Conservation (phyloP, 2,113 vertebrate genomes). For the Cyphomyrus discorhynchus region DNA sequence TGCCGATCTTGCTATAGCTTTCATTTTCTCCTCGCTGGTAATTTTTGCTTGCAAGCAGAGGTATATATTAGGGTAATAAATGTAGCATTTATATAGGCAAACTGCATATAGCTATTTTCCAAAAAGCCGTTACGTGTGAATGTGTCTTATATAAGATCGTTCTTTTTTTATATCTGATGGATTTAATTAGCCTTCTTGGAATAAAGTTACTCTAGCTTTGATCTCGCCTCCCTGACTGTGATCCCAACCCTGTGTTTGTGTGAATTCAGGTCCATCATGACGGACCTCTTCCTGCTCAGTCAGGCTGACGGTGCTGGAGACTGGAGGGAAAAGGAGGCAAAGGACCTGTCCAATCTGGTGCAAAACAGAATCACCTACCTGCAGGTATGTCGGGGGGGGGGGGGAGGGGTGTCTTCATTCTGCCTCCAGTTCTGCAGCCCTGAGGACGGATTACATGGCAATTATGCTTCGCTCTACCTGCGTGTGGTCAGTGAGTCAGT, state of each 20-base stretch:
- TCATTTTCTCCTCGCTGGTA: not conserved
- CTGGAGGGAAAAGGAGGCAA: slow-evolving; percentile 81
- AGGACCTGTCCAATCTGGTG: slow-evolving; percentile 76
- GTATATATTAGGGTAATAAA: not conserved
- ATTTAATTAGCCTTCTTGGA: not conserved
- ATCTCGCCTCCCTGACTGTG: not conserved
- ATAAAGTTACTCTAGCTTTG: not conserved
- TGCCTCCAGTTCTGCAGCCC: not conserved
- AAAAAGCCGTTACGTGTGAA: not conserved
- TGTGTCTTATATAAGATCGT: not conserved
- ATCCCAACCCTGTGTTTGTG: not conserved
- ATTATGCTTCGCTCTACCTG: not conserved
- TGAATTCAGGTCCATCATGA: slow-evolving; percentile 73
- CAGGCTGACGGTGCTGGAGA: slow-evolving; percentile 80
- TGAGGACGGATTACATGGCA: not conserved
- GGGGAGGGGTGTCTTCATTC: not conserved
- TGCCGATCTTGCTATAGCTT: not conserved
- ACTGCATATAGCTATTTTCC: not conserved
- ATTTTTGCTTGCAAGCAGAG: not conserved
- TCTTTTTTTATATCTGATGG: not conserved
- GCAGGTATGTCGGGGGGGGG: slow-evolving; percentile 57
- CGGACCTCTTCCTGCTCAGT: slow-evolving; percentile 84
- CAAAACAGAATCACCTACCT: slow-evolving; percentile 80
- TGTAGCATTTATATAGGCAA: not conserved
- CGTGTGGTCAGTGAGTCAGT: not conserved